Percentiles rank a stretch among this genome's conserved stretches.
Evolutionary conservation across 2,888 invertebrate species (phyloP).

Genomic region (Tribolium freemani): DNA sequence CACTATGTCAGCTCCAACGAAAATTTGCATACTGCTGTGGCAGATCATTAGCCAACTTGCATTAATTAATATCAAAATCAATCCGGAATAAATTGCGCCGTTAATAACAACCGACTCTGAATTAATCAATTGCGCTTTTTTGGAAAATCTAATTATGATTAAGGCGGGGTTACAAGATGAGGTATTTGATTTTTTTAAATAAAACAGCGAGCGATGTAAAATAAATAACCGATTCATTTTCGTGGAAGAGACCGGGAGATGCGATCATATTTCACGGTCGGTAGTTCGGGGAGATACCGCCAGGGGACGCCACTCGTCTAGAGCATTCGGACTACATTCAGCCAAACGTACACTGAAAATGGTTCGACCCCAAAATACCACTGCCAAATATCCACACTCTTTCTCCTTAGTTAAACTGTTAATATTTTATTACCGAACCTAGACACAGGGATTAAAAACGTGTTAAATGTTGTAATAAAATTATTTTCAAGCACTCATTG

Average conservation of each 20-base stretch:
- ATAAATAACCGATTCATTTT: constrained; percentile 37
- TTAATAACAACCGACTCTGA: not conserved
- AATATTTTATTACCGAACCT: no score
- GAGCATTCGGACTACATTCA: constrained; percentile 38
- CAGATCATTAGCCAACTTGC: constrained; percentile 24
- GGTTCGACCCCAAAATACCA: not conserved
- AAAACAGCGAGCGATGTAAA: constrained; percentile 22
- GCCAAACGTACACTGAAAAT: constrained; percentile 21
- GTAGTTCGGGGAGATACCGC: constrained; percentile 57
- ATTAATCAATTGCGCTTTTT: not conserved
- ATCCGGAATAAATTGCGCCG: constrained; percentile 2
- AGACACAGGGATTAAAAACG: no score
- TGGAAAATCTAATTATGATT: not conserved
- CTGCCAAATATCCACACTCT: no score
- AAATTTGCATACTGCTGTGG: constrained; percentile 27
- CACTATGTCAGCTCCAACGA: not conserved
- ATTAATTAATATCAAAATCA: constrained; percentile 23
- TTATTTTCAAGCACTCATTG: not conserved
- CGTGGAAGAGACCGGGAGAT: constrained; percentile 22
- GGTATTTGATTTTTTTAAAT: constrained; percentile 2
- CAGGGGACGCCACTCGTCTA: constrained; percentile 57
- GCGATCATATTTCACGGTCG: constrained; percentile 62
- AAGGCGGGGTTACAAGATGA: not conserved
- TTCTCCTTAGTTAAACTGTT: no score
- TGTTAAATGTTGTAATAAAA: not conserved